These are phyloP conservation scores for Hesperophylax magnus DNA, from an alignment of 1,140 invertebrate species.

Conservation along the genomic window DNA sequence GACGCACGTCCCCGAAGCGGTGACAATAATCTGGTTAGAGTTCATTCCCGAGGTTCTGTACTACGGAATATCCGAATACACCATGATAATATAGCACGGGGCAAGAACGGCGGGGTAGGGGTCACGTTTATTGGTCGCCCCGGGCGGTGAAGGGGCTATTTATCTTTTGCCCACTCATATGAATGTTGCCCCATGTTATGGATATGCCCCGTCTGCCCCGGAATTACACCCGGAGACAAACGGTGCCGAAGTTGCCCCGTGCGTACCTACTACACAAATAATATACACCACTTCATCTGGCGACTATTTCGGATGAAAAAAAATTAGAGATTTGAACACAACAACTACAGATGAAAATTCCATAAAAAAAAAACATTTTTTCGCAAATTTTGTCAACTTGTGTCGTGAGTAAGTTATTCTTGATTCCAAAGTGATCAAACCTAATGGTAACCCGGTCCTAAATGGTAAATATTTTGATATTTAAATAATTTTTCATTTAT, in stretches of 20 bases:
- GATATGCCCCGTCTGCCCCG: conserved; percentile 50
- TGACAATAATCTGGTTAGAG: conserved; percentile 54
- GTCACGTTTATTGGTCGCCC: conserved; percentile 55
- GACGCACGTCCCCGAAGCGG: conserved; percentile 19
- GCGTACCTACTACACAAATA: neutral
- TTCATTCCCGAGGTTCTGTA: conserved; percentile 14
- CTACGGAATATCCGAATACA: neutral
- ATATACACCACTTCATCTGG: no score
- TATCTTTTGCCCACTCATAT: conserved; percentile 56
- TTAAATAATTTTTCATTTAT: no score
- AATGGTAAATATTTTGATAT: no score
- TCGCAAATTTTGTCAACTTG: no score
- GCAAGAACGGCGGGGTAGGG: conserved; percentile 18
- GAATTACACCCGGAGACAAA: conserved; percentile 39
- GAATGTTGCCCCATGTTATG: conserved; percentile 54
- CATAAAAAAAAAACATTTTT: no score
- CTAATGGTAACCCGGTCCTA: no score
- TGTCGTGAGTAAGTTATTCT: no score
- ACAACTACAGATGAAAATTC: no score
- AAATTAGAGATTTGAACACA: no score
- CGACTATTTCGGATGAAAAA: no score
- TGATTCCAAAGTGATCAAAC: no score
- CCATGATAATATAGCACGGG: neutral
- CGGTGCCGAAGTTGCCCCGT: conserved; percentile 14
- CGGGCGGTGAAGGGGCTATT: conserved; percentile 56